Base-by-base conservation (phyloP, 2,888 invertebrate species). In the Drosophila siamana region DNA sequence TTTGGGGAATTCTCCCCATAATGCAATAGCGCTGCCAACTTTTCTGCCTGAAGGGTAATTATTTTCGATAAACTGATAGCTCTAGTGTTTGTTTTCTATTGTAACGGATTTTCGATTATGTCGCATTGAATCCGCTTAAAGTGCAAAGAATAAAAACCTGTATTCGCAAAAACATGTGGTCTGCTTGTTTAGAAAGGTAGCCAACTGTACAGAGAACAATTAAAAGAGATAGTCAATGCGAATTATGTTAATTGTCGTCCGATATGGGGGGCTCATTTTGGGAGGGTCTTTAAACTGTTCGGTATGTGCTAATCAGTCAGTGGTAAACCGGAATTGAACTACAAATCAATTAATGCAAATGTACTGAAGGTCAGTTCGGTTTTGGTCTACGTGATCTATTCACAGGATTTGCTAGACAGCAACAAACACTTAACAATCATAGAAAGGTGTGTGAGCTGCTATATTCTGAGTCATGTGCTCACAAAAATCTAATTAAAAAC, bases 191-290 rank as follows among this genome's bases (percentile, higher is more conserved):
- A 71, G 88, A 83, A 83, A 85, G 86, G 86, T 61, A 56, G 65
- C 5, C 13, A 50, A 36, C 47, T 46, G 43, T 52, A 48, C 22
- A 33, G 46, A 73, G 55, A 87, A 71, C 77, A 87, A 82, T 85
- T 78, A 82, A 83, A 78, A 74, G 69, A 63, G 69, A 78, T 72
- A 78, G 69, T 72, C 71, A 81, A 71, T 70, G 59, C 73, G 69
- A 81, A 84, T 73, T 62, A 77, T 77, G 70, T 69, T 88, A 85
- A 79, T 85, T 87, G 71, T 73, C 54, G 44, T 51, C 62, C 28
- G 19, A 54, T 43, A 43, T 36, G 6, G 4, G 40, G 38, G 16
- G 47, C 26, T 54, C 24, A 60, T 59, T 73, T 62, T 28, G 64
- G 67, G 57, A 76, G 78, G 77, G 86, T 82, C 74, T 75, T 74